Conservation (phyloP, 1,140 invertebrate species). For the Octopus bimaculoides region DNA sequence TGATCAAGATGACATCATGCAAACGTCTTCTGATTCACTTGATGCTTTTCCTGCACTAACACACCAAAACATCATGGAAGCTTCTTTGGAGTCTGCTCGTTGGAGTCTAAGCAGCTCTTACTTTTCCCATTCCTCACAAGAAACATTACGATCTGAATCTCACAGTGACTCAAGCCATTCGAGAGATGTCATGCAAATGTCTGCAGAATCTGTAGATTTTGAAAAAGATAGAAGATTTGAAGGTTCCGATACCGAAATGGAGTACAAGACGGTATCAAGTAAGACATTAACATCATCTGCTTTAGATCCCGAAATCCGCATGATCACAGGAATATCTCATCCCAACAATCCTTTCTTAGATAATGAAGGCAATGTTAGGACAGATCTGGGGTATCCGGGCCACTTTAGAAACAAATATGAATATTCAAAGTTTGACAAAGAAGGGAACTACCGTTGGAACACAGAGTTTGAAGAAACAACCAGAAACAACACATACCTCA, state of each 20-base stretch:
- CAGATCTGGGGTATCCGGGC: conserved; percentile 13
- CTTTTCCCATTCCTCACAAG: conserved; percentile 38
- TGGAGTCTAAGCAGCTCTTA: conserved; percentile 46
- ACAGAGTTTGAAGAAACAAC: background rate
- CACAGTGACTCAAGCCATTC: conserved; percentile 36
- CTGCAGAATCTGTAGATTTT: conserved; percentile 43
- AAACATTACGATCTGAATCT: conserved; percentile 39
- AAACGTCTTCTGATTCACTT: conserved; percentile 50
- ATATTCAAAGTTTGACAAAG: conserved; percentile 22
- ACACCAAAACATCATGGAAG: conserved; percentile 42
- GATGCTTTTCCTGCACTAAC: conserved; percentile 31
- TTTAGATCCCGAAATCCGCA: conserved; percentile 10
- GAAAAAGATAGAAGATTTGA: background rate
- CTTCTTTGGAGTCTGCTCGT: conserved; percentile 42
- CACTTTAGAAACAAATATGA: conserved; percentile 7
- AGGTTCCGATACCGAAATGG: background rate
- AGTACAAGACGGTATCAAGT: background rate
- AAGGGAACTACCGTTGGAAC: conserved; percentile 23
- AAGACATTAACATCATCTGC: background rate
- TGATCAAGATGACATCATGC: conserved; percentile 50
- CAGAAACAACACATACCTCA: conserved; percentile 21
- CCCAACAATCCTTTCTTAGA: conserved; percentile 33
- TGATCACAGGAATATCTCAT: background rate
- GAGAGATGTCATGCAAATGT: conserved; percentile 48
- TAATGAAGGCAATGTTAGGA: conserved; percentile 35